Evolutionary conservation across 2,888 invertebrate genomes (phyloP).

Genomic region (Microctonus brassicae): DNA sequence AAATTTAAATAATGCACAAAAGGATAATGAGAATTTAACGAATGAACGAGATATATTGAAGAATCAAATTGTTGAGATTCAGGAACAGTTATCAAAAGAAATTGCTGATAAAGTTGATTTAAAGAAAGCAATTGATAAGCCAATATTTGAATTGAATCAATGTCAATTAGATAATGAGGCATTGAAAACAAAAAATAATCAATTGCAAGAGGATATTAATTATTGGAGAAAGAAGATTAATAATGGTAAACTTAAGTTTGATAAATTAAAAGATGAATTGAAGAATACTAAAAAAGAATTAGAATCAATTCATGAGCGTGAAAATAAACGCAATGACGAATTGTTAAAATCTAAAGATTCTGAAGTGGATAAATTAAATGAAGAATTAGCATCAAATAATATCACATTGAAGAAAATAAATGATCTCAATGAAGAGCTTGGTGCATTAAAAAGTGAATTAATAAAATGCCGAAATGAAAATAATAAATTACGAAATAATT

Average conservation of each 20-base stretch:
- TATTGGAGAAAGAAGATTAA: slow-evolving; percentile 45
- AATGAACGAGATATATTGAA: slow-evolving; percentile 38
- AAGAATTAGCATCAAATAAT: slow-evolving; percentile 45
- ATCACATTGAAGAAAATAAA: background rate
- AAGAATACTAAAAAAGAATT: slow-evolving; percentile 43
- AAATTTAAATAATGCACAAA: slow-evolving; percentile 42
- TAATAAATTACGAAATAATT: slow-evolving; percentile 34
- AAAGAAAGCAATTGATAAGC: slow-evolving; percentile 39
- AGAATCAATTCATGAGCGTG: slow-evolving; percentile 42
- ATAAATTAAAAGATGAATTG: slow-evolving; percentile 41
- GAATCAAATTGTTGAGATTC: slow-evolving; percentile 30
- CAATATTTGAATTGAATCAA: slow-evolving; percentile 28
- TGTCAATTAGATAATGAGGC: slow-evolving; percentile 36
- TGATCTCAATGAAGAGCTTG: slow-evolving; percentile 38
- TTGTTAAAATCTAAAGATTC: slow-evolving; percentile 16
- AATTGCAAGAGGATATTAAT: slow-evolving; percentile 43
- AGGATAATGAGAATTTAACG: slow-evolving; percentile 35
- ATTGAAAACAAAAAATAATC: slow-evolving; percentile 33
- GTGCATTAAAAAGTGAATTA: slow-evolving; percentile 45
- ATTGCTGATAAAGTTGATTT: slow-evolving; percentile 39
- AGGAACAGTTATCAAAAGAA: slow-evolving; percentile 35
- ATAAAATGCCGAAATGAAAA: slow-evolving; percentile 45
- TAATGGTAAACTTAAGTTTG: slow-evolving; percentile 44
- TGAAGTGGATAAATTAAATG: slow-evolving; percentile 30
- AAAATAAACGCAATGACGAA: slow-evolving; percentile 34